Evolutionary conservation across 2,113 vertebrate species (phyloP).

Genomic region (Sebastes fasciatus): DNA sequence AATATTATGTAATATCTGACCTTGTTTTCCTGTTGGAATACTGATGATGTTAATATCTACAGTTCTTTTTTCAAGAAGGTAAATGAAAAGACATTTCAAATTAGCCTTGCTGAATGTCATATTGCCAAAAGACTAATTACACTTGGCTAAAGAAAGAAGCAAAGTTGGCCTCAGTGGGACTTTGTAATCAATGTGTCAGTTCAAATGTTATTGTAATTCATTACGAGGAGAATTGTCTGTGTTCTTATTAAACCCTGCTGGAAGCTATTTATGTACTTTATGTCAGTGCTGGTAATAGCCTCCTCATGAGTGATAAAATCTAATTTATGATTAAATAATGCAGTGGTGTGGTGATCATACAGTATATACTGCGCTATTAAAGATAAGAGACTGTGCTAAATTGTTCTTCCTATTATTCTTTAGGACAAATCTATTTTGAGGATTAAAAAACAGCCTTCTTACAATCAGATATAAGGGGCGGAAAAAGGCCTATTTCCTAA

Average conservation of each 20-base stretch:
- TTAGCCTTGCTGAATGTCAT: background rate
- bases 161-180: background rate
- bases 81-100: background rate
- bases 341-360: background rate
- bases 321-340: background rate
- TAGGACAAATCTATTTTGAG: background rate
- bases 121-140: background rate
- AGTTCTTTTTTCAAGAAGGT: background rate
- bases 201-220: background rate
- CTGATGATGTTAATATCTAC: background rate
- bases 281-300: background rate
- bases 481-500: background rate
- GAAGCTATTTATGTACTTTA: constrained; percentile 6
- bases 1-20: background rate
- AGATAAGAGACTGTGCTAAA: background rate
- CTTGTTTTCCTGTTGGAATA: background rate
- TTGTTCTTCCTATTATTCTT: background rate
- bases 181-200: constrained; percentile 7
- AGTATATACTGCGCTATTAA: background rate
- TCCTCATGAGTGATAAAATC: constrained; percentile 4
- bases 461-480: background rate
- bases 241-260: background rate
- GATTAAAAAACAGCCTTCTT: background rate
- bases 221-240: background rate
- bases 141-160: background rate